A percentile compares a stretch with the other conserved stretches of the same genome.
phyloP scores from a whole-genome alignment of 2,797 vertebrate species.

The Alcedo atthis region DNA sequence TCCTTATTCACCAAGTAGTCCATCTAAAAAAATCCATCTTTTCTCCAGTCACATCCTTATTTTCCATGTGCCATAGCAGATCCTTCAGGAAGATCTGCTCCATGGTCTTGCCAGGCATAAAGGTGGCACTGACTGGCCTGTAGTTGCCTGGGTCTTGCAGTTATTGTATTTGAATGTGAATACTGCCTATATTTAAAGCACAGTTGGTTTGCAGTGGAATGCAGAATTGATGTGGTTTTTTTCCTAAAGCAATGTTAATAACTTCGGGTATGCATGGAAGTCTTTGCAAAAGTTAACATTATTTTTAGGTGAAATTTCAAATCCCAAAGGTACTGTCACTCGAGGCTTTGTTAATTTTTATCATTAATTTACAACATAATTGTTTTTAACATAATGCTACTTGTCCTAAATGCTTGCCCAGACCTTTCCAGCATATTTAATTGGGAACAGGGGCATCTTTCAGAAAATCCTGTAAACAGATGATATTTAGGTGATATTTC shows the following conservation, averaged over 20 bases:
- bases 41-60: too few species aligned
- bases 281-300: not conserved
- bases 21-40: too few species aligned
- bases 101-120: too few species aligned
- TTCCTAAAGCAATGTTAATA: not conserved
- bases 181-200: not conserved
- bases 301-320: conserved; percentile 9
- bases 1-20: too few species aligned
- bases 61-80: too few species aligned
- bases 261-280: not conserved
- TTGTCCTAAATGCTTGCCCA: conserved; percentile 1
- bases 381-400: not conserved
- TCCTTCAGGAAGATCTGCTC: too few species aligned
- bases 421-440: not conserved
- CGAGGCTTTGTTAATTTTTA: conserved; percentile 2
- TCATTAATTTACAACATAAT: conserved; percentile 27
- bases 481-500: not conserved
- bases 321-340: not conserved
- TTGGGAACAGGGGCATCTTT: not conserved
- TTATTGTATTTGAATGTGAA: not conserved
- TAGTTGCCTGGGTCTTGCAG: too few species aligned
- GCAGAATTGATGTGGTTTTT: not conserved
- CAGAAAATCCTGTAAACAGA: not conserved
- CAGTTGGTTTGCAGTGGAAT: not conserved
- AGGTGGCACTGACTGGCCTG: too few species aligned